Evolutionary conservation across 2,797 vertebrate genomes (phyloP), one percentile per base, ranked within the genome.

Genomic region (Acanthurus lineatus): DNA sequence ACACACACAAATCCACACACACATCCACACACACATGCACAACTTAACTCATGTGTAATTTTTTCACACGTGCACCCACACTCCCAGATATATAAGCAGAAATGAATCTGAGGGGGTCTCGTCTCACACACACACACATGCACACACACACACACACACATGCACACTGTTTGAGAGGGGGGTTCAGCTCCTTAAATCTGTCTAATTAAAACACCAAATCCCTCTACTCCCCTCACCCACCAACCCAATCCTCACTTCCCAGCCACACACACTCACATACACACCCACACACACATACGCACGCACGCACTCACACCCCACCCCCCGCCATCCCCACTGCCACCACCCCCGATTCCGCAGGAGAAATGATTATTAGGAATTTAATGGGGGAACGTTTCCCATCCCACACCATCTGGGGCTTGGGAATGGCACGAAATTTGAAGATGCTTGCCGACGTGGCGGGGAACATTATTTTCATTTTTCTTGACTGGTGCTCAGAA

Each of bases 121-220:
- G 38, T 32, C 28, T 32, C 25, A 25, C 28, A 32, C 28, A 32
- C 28, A 32, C 28, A 32, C 28, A 32, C 4, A 32, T 4, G 4
- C 19, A 28, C 52, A 19, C 47, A 17, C 74, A 44, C 63, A 61
- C 77, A 61, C 77, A 73, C 76, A 81, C 61, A 80, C 66, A 75
- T 48, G 58, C 59, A 77, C 69, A 69, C 51, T n/a, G 32, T 70
- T 54, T 94, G 60, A 60, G 67, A 35, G 68, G 66, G 64, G 96
- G 96, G 96, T 96, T 97, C 96, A 96, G 96, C 96, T 97, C 95
- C 97, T 98, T 97, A 98, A 98, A 95, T 97, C 96, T 96, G 96
- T 97, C 97, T 99, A 99, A 99, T 99, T 99, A 99, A 99, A 99
- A 97, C 96, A 96, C 97, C 96, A 98, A 97, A 97, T 97, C 97